Conservation (phyloP, 2,797 vertebrate genomes). For the Tokudaia tokunoshimensis region DNA sequence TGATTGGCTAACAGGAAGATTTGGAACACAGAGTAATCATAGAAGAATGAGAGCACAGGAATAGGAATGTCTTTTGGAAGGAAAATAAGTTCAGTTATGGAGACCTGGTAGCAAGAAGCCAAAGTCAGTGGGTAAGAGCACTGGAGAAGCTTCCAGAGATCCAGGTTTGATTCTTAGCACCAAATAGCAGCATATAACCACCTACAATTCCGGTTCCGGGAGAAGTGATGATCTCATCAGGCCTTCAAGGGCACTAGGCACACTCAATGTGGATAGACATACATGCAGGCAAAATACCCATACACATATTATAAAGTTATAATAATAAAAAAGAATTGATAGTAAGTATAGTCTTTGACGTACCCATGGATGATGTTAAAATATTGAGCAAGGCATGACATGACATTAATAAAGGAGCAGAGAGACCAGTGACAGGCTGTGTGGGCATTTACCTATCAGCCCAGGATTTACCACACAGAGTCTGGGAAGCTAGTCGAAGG, state of each 20-base stretch:
- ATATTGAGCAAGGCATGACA: slow-evolving; percentile 7
- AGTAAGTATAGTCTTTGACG: not conserved
- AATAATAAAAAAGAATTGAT: not conserved
- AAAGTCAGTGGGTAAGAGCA: not conserved
- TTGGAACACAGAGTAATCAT: not conserved
- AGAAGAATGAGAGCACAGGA: not conserved
- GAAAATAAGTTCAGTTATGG: not conserved
- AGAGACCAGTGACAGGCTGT: not conserved
- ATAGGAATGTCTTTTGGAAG: not conserved
- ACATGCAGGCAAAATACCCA: not conserved
- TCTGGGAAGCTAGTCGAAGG: slow-evolving; percentile 18
- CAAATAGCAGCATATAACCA: not conserved
- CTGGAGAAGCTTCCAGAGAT: not conserved
- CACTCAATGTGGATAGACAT: not conserved
- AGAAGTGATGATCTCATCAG: not conserved
- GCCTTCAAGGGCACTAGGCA: not conserved
- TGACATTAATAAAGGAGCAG: not conserved
- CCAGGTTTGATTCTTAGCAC: not conserved
- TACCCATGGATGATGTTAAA: not conserved
- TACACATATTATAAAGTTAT: not conserved
- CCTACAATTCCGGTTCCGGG: not conserved
- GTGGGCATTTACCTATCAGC: not conserved
- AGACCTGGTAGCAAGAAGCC: not conserved
- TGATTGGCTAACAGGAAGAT: not conserved
- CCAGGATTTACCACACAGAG: not conserved